Conservation (phyloP, 2,113 vertebrate genomes). For the Canis aureus region DNA sequence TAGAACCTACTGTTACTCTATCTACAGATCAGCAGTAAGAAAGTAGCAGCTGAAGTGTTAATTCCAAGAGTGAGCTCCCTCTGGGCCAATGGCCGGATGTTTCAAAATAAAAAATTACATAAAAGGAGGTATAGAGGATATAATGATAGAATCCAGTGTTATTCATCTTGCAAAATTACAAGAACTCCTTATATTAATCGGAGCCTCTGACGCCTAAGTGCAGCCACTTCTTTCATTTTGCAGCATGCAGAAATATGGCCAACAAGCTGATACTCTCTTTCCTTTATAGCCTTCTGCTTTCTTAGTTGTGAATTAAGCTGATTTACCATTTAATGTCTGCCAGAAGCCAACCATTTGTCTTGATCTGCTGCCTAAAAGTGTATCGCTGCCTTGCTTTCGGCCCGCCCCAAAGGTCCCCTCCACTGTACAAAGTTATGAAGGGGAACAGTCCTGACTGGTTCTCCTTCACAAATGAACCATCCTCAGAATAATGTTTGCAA, state of each 20-base stretch:
- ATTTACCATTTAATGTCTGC: constrained; percentile 76
- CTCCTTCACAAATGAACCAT: fast-evolving
- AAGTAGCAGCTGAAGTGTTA: neutral
- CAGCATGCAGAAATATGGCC: constrained; percentile 48
- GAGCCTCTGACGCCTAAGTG: neutral
- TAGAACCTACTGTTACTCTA: neutral
- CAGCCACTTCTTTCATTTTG: constrained; percentile 59
- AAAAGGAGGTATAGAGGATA: neutral
- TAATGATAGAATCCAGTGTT: neutral
- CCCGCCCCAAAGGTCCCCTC: neutral
- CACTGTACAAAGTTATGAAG: neutral
- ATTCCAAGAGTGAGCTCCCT: neutral
- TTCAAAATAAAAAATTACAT: constrained; percentile 37
- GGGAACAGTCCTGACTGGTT: neutral
- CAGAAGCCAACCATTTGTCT: constrained; percentile 59
- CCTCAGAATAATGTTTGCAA: neutral
- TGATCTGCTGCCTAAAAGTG: constrained; percentile 56
- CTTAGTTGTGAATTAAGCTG: constrained; percentile 67
- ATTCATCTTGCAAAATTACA: constrained; percentile 46
- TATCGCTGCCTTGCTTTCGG: neutral
- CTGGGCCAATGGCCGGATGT: neutral
- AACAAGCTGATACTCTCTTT: constrained; percentile 54
- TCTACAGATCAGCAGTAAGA: neutral
- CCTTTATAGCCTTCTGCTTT: constrained; percentile 49
- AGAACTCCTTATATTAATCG: constrained; percentile 57